Base-by-base conservation (phyloP, 2,113 vertebrate species). In the Thomomys bottae region DNA sequence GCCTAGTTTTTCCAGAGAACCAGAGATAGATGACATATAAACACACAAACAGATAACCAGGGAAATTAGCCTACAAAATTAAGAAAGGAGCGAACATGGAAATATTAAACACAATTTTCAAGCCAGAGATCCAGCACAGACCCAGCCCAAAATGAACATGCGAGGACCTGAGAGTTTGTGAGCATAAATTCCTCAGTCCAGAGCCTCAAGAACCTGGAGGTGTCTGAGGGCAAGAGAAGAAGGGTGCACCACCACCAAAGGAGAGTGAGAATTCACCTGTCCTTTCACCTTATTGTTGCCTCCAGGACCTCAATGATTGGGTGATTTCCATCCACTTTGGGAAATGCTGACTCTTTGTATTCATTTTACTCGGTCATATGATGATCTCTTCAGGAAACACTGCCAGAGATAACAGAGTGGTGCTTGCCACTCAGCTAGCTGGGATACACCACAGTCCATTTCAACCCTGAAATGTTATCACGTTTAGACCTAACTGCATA, bases 251-350 rank as follows among this genome's bases (percentile, higher is more conserved):
- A 23, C 26, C 20, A 64, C 26, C 32, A 30, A 11, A 36, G 45
- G 57, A 49, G 8, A 72, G 28, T 3, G 6, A 15, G 42, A 34
- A 90, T 6, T 18, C n/a, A n/a, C 36, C 24, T 24, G 17, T 18
- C 7, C 21, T 5, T 66, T 23, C 40, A 38, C 14, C 38, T 45
- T 61, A 24, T 28, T 15, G 21, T 20, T 54, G 26, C 28, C 8
- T 28, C 18, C 57, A 79, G 28, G 75, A 32, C 21, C 20, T n/a
- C 18, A 32, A 28, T 6, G 21, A 72, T 4, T 14, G 15, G 15
- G 36, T 34, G 4, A 4, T 24, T 10, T 20, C n/a, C 12, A 61
- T 5, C 3, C 6, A 20, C 26, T n/a, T 0, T 28, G n/a, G 5
- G 30, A 20, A 85, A 12, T 12, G 18, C 38, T 49, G 26, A 24